A percentile compares a stretch with the other conserved stretches of the same genome.
phyloP scores from a whole-genome alignment of 1,140 invertebrate genomes.

The Hesperophylax magnus region DNA sequence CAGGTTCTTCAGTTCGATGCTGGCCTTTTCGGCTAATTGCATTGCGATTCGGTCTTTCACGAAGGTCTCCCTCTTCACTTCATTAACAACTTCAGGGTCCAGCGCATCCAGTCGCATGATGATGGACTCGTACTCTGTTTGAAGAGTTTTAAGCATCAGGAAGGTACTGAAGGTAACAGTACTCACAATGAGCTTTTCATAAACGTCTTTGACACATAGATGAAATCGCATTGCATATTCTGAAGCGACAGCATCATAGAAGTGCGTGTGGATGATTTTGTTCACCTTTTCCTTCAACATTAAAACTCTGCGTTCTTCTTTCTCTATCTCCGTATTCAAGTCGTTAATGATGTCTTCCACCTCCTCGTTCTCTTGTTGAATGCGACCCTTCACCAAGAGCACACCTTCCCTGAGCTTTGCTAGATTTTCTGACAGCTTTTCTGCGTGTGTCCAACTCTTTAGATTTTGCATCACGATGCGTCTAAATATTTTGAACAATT shows the following conservation, averaged over 20 bases:
- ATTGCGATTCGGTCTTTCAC: conserved; percentile 72
- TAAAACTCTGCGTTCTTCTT: conserved; percentile 64
- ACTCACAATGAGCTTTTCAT: conserved; percentile 73
- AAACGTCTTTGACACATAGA: conserved; percentile 77
- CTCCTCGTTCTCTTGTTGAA: conserved; percentile 61
- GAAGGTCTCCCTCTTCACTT: conserved; percentile 73
- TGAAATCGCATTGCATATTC: conserved; percentile 72
- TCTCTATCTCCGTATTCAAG: conserved; percentile 52
- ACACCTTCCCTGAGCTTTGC: conserved; percentile 70
- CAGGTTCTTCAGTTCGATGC: conserved; percentile 72
- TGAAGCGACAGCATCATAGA: conserved; percentile 71
- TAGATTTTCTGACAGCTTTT: conserved; percentile 73
- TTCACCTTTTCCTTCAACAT: conserved; percentile 66
- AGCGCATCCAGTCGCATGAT: conserved; percentile 73
- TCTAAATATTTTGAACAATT: conserved; percentile 72
- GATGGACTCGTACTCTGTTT: conserved; percentile 73
- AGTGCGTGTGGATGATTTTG: conserved; percentile 66
- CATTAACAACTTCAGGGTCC: conserved; percentile 72
- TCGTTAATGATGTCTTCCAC: conserved; percentile 62
- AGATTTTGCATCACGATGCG: conserved; percentile 77
- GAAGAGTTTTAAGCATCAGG: conserved; percentile 75
- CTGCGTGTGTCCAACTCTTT: conserved; percentile 75
- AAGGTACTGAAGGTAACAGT: conserved; percentile 71
- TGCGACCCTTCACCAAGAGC: conserved; percentile 60
- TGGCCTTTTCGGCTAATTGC: conserved; percentile 73